Evolutionary conservation across 2,797 vertebrate species (phyloP), one percentile per base, ranked within the genome.

Genomic region (Microctenopoma steveboyesi): DNA sequence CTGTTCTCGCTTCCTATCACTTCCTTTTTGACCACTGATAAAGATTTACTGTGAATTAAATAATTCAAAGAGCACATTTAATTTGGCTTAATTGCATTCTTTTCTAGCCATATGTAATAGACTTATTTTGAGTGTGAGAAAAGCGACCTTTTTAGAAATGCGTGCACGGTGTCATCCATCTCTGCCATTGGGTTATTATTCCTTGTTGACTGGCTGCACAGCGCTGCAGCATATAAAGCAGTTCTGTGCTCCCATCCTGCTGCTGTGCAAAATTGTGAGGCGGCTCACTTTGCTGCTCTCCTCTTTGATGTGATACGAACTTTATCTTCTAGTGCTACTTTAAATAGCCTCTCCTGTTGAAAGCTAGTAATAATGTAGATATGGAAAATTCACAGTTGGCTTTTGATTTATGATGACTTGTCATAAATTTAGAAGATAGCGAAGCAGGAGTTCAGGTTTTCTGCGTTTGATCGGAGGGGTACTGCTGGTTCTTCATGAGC

Each of bases 121-220:
- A 91, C 89, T 86, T 86, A 82, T 86, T 86, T 79, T 11, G 51
- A 78, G 76, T 83, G 78, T 4, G 54, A 74, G 76, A 78, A 85
- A 88, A 87, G 70, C 73, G 49, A 91, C 89, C 89, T 91, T 94
- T 92, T 94, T 91, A 89, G 81, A 91, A 93, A 92, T 90, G 83
- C 81, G 65, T 80, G 76, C 61, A 49, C 48, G 13, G 53, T 64
- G 81, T 88, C 87, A 94, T 93, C 88, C 85, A 90, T 94, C 92
- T 93, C 90, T 92, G 92, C 92, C 92, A 90, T 84, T 75, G 75
- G 88, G 82, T 92, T 93, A 92, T 92, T 91, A 92, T 92, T 92
- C 90, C 88, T 90, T 90, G 91, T 91, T 94, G 92, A 93, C 90
- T 93, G 86, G 89, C 88, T 86, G 89, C 73, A 58, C 77, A 82